Percentiles rank a stretch among this genome's conserved stretches.
Evolutionary conservation across 2,888 invertebrate species (phyloP).

Genomic region (Pseudanteris insignis): DNA sequence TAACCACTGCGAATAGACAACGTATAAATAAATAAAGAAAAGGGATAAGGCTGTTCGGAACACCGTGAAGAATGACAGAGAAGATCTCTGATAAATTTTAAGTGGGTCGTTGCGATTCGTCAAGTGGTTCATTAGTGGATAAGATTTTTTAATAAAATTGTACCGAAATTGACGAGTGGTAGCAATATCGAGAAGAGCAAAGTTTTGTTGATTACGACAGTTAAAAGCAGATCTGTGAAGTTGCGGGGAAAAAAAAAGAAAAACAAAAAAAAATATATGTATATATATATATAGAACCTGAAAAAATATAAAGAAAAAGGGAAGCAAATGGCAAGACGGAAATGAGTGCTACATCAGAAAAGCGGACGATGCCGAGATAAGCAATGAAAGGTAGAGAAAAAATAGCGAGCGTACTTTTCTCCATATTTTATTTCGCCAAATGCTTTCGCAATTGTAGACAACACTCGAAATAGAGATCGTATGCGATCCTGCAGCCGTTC

Average conservation of each 20-base stretch:
- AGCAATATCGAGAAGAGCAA: slow-evolving; percentile 49
- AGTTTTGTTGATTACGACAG: slow-evolving; percentile 57
- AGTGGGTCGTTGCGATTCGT: too few species aligned
- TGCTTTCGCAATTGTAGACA: slow-evolving; percentile 41
- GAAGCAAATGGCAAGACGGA: slow-evolving; percentile 34
- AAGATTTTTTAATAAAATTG: too few species aligned
- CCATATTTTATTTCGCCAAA: slow-evolving; percentile 43
- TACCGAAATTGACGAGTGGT: too few species aligned
- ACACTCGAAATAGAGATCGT: slow-evolving; percentile 42
- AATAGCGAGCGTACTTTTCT: slow-evolving; percentile 35
- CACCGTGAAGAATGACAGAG: too few species aligned
- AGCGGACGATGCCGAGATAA: slow-evolving; percentile 40
- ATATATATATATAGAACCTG: too few species aligned
- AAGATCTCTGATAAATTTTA: too few species aligned
- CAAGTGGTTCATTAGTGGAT: too few species aligned
- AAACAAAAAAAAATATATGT: slow-evolving; percentile 7
- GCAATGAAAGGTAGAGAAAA: slow-evolving; percentile 42
- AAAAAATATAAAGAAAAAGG: slow-evolving; percentile 20
- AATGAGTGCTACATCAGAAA: slow-evolving; percentile 32
- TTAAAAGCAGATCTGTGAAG: slow-evolving; percentile 55
- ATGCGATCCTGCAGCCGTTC: slow-evolving; percentile 39
- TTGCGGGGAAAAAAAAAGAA: slow-evolving; percentile 45
- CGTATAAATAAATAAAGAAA: too few species aligned
- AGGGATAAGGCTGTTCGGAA: too few species aligned
- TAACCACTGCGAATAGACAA: too few species aligned